phyloP scores from a whole-genome alignment of 2,797 vertebrate genomes.

The Acrocephalus scirpaceus region DNA sequence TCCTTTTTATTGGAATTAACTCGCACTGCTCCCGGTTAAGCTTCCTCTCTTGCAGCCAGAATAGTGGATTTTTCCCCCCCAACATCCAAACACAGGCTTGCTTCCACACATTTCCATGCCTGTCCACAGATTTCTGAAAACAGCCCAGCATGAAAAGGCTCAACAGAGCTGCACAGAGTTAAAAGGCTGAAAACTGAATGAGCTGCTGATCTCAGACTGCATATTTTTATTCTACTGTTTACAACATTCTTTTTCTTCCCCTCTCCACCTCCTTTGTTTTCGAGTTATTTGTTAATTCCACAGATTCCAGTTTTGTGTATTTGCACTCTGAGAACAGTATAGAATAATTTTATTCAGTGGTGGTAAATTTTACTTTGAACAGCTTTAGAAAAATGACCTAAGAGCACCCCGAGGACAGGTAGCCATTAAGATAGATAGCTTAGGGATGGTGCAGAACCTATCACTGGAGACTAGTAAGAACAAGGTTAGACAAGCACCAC shows the following conservation, averaged over 20 bases:
- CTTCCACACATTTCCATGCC: neutral
- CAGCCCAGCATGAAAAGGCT: slow-evolving; percentile 12
- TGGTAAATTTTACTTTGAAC: neutral
- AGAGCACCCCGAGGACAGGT: neutral
- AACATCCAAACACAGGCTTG: neutral
- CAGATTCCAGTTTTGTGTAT: neutral
- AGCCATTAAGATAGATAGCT: neutral
- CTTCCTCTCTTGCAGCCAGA: neutral
- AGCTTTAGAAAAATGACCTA: neutral
- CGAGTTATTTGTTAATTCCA: neutral
- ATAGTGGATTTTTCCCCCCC: neutral
- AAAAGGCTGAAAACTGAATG: slow-evolving; percentile 24
- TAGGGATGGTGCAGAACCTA: neutral
- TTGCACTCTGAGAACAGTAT: neutral
- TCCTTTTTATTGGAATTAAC: neutral
- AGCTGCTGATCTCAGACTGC: slow-evolving; percentile 24
- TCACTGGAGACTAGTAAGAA: neutral
- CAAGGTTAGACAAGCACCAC: neutral
- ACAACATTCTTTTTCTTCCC: neutral
- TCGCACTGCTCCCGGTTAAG: neutral
- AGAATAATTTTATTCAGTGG: neutral
- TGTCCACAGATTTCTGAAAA: slow-evolving; percentile 43
- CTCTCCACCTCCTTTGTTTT: neutral
- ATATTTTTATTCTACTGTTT: slow-evolving; percentile 30
- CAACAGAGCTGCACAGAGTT: neutral